phyloP scores from a whole-genome alignment of 35 echinoderm and acorn worm species.

The Diadema setosum region DNA sequence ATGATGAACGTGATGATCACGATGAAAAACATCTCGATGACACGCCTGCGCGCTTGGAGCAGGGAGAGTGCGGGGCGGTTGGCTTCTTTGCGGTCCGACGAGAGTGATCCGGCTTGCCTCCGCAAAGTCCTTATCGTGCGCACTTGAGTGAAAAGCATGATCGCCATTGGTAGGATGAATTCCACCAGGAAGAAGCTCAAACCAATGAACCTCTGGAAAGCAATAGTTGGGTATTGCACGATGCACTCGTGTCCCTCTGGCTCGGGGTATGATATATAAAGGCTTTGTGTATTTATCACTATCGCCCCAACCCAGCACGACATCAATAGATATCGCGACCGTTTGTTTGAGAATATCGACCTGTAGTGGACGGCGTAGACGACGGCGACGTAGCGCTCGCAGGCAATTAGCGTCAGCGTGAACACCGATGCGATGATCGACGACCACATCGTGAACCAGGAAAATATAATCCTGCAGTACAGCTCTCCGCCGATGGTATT shows the following conservation, averaged over 20 bases:
- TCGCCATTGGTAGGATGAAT: conserved; percentile 51
- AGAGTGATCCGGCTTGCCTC: not conserved
- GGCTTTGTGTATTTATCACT: not conserved
- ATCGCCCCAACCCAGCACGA: not conserved
- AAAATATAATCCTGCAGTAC: conserved; percentile 67
- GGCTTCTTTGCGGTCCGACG: not conserved
- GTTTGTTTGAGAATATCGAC: conserved; percentile 14
- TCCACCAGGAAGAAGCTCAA: conserved; percentile 32
- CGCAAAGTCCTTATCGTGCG: conserved; percentile 14
- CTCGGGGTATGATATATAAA: not conserved
- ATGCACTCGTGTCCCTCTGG: not conserved
- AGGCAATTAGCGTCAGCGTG: conserved; percentile 58
- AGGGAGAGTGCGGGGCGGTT: conserved; percentile 40
- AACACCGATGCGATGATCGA: conserved; percentile 78
- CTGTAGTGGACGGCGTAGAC: conserved; percentile 66
- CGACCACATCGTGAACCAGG: conserved; percentile 63
- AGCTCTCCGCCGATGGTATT: conserved; percentile 45
- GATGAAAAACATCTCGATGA: conserved; percentile 58
- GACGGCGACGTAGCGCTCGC: conserved; percentile 84
- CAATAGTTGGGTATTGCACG: not conserved
- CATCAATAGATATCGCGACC: not conserved
- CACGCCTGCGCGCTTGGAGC: not conserved
- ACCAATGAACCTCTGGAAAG: conserved; percentile 34
- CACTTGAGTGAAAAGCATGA: conserved; percentile 56
- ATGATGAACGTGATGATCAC: conserved; percentile 71